Evolutionary conservation across 1,140 invertebrate genomes (phyloP), one percentile per base, ranked within the genome.

Genomic region (Drosophila baimaii): DNA sequence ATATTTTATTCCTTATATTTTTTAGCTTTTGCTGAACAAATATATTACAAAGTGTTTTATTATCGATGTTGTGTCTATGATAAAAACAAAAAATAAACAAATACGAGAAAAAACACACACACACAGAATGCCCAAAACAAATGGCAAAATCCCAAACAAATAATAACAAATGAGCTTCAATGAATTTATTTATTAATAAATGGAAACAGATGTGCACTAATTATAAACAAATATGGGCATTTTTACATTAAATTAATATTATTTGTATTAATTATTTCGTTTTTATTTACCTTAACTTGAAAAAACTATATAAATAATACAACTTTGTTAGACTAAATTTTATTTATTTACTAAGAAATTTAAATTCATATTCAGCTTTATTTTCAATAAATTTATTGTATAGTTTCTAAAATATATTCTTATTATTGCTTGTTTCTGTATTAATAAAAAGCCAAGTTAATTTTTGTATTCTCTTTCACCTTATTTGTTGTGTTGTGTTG

Each of bases 1-100:
- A 31, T 23, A 33, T 61, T 54, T 35, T 19, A 54, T 61, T 15
- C 9, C 3, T n/a, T 19, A 44, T 31, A 21, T 33, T 51, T 56
- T 23, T 41, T 41, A 27, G 54, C 61, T 63, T 13, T 63, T 63
- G 61, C 54, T 31, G 8, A 63, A 31, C 19, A 23, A 63, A 19
- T 9, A 15, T 43, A 56, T n/a, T 51, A 49, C 47, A 25, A 62
- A 56, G 12, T 27, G 35, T 39, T 62, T 63, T 29, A 59, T 27
- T 52, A 21, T 52, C 13, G 8, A 41, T 21, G 52, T 63, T 15
- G 33, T 58, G 54, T 56, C 35, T 33, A 33, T 33, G 31, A 33
- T 23, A 19, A 39, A 31, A 41, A n/a, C n/a, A n/a, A n/a, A n/a
- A n/a, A n/a, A 12, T 17, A 56, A 9, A 41, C n/a, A 63, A 19